Percentiles rank a stretch among this genome's conserved stretches.
phyloP scores from a whole-genome alignment of 2,888 invertebrate genomes.

The Campoplex capitator region DNA sequence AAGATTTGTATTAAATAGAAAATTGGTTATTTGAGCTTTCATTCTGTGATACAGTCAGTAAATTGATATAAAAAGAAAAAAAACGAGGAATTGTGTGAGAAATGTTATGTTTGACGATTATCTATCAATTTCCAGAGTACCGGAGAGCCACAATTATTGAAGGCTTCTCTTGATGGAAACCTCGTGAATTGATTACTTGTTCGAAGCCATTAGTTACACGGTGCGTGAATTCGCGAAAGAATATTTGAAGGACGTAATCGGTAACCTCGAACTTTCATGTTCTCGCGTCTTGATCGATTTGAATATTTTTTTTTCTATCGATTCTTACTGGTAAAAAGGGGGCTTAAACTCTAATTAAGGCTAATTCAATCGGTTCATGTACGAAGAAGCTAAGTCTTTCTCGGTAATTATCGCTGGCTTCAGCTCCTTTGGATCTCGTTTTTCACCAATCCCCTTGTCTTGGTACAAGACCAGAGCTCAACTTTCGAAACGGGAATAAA shows the following conservation, averaged over 20 bases:
- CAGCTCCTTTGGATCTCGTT: background rate
- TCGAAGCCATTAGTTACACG: background rate
- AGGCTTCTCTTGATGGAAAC: background rate
- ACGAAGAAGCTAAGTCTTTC: constrained; percentile 70
- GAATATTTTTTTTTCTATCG: background rate
- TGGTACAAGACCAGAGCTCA: constrained; percentile 26
- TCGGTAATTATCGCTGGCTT: constrained; percentile 71
- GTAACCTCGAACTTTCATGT: constrained; percentile 3
- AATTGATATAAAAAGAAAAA: background rate
- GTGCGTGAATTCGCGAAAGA: background rate
- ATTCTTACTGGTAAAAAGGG: constrained; percentile 57
- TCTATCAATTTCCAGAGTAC: background rate
- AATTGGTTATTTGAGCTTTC: too few relatives aligned
- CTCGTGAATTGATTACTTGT: background rate
- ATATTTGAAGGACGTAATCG: background rate
- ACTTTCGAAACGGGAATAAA: constrained; percentile 40
- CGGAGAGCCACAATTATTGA: background rate
- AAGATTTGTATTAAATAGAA: too few relatives aligned
- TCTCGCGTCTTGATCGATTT: background rate
- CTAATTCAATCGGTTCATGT: constrained; percentile 70
- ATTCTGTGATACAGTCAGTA: too few relatives aligned
- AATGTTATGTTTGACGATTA: background rate
- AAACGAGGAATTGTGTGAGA: background rate
- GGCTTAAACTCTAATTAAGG: constrained; percentile 77
- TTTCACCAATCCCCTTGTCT: constrained; percentile 12